These are phyloP conservation scores for Marmota flaviventris DNA, from an alignment of 2,113 vertebrate genomes.

Conservation along the genomic window DNA sequence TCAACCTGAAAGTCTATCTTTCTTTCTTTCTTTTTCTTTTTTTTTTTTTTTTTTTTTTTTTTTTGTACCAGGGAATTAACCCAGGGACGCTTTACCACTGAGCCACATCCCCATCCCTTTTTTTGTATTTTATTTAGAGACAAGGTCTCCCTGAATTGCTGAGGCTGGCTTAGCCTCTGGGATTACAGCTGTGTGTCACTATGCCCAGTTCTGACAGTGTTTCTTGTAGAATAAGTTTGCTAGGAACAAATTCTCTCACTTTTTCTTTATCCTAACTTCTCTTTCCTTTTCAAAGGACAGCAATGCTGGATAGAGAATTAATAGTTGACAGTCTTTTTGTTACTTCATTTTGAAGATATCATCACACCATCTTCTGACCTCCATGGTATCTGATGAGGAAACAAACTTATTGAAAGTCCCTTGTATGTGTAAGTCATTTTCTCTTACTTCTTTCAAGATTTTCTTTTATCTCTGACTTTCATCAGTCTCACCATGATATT, in stretches of 20 bases:
- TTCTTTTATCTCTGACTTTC: constrained; percentile 39
- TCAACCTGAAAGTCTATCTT: constrained; percentile 41
- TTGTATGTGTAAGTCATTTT: constrained; percentile 11
- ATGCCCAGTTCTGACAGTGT: not conserved
- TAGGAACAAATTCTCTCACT: not conserved
- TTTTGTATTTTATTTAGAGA: too few species aligned
- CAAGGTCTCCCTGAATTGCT: too few species aligned
- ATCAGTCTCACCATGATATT: constrained; percentile 32
- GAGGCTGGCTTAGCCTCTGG: too few species aligned
- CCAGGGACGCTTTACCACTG: too few species aligned
- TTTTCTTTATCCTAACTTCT: constrained; percentile 47
- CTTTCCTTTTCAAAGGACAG: not conserved
- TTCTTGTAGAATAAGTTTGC: constrained; percentile 14
- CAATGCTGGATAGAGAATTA: constrained; percentile 9
- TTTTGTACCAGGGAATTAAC: too few species aligned
- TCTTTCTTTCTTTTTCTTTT: not conserved
- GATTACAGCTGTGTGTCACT: too few species aligned
- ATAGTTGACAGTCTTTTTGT: not conserved
- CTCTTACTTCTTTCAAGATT: constrained; percentile 10
- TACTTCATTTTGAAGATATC: constrained; percentile 1
- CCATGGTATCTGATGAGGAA: constrained; percentile 23
- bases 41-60: too few species aligned
- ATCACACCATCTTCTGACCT: not conserved
- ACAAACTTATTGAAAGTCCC: constrained; percentile 5
- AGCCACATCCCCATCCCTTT: too few species aligned